Base-by-base conservation (phyloP, 2,888 invertebrate species). In the Cantharis flavilabris region DNA sequence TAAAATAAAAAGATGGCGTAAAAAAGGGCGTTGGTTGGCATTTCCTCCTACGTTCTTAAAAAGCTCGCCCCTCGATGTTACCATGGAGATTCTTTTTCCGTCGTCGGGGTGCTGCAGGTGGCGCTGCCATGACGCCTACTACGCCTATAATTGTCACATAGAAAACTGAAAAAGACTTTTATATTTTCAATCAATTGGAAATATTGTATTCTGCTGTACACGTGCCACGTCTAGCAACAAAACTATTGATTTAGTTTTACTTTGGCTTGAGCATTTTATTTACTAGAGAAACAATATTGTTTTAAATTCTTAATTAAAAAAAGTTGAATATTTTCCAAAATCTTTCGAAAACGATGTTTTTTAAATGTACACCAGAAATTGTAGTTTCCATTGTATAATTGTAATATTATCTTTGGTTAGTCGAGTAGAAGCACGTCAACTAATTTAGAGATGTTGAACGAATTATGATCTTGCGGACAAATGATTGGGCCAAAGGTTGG, bases 41-140 rank as follows among this genome's bases (percentile, higher is more conserved):
- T 82, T 81, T 83, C 84, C 85, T 84, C 84, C 85, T 82, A 85
- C 85, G 81, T 84, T 86, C 86, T 86, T 86, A 85, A 86, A 86
- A 84, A 85, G 85, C 83, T 83, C 83, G 81, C 84, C 85, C 82
- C 81, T 83, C 82, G 81, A 77, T 83, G 86, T 86, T 85, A 80
- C 86, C 84, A 86, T 86, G 86, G 85, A 81, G 84, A 86, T 85
- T 84, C 84, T 84, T 85, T 85, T 85, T 83, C 83, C 83, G 82
- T 83, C 85, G 85, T 82, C 85, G 83, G 83, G 84, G 83, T 84
- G 84, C 83, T 83, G 83, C 82, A 84, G 84, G 83, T 83, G 83
- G 82, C 82, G 84, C 83, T 83, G 80, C 82, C 83, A 83, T 83
- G 79, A 79, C 79, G 76, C 76, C 73, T 64, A 76, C 74, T 79